Percentiles rank a stretch among this genome's conserved stretches.
Evolutionary conservation across 2,888 invertebrate species (phyloP).

Genomic region (Dinocampus coccinellae): DNA sequence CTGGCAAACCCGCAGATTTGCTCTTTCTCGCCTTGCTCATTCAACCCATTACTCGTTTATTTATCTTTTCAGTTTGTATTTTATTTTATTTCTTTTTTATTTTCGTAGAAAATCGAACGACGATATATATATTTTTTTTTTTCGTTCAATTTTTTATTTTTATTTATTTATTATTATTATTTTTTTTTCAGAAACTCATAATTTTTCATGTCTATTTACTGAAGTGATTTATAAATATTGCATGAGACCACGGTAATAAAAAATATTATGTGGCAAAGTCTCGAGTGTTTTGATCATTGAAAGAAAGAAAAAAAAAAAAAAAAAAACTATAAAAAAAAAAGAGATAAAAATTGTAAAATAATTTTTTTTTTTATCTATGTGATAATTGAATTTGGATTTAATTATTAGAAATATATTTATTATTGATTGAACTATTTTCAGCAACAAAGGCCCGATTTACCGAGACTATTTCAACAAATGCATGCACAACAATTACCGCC

Average conservation of each 20-base stretch:
- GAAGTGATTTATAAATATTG: not conserved
- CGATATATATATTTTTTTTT: not conserved
- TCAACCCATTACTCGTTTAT: constrained; percentile 48
- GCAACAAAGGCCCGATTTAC: constrained; percentile 89
- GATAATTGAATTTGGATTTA: no score
- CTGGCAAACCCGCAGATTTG: constrained; percentile 49
- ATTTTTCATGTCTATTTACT: constrained; percentile 8
- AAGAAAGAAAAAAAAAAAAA: no score
- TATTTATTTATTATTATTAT: no score
- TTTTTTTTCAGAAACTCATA: not conserved
- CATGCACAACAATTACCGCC: constrained; percentile 85
- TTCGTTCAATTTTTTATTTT: no score
- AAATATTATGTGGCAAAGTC: no score
- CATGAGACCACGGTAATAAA: no score
- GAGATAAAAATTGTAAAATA: no score
- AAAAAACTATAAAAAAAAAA: no score
- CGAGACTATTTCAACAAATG: constrained; percentile 90
- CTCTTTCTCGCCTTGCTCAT: constrained; percentile 69
- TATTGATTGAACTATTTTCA: constrained; percentile 67
- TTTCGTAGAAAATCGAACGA: not conserved
- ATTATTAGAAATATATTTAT: no score
- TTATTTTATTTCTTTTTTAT: not conserved
- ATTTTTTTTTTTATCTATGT: no score
- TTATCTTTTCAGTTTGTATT: constrained; percentile 9
- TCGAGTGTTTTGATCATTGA: no score